phyloP scores from a whole-genome alignment of 2,113 vertebrate species.

The Poicephalus gulielmi region DNA sequence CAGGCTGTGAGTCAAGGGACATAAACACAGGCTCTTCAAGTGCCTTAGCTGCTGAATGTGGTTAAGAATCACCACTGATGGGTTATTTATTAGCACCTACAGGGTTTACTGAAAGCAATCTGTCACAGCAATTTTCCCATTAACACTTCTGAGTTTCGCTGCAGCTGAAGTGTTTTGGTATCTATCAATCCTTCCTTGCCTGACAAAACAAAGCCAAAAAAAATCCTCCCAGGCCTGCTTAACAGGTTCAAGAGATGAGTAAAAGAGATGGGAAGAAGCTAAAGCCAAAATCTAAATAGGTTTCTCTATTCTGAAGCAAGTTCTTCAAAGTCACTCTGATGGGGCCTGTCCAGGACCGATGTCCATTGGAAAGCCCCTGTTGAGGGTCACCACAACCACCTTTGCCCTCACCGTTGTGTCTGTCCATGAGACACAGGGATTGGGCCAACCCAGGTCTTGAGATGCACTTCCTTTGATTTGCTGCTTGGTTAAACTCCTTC shows the following conservation, averaged over 20 bases:
- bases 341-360: rapidly evolving
- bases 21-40: neutral
- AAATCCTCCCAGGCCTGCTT: neutral
- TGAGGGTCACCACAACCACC: rapidly evolving
- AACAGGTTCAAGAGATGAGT: neutral
- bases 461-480: rapidly evolving
- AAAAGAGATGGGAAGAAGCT: neutral
- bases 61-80: neutral
- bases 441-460: rapidly evolving
- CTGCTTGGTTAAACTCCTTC: rapidly evolving
- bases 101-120: neutral
- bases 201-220: neutral
- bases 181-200: neutral
- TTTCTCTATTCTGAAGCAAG: neutral
- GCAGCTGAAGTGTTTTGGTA: neutral
- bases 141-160: neutral
- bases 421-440: rapidly evolving
- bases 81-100: neutral
- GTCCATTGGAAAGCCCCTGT: neutral
- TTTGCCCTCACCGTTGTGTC: rapidly evolving
- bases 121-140: neutral
- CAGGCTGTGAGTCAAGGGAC: neutral
- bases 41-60: rapidly evolving
- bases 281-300: neutral
- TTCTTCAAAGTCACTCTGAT: neutral